These are phyloP conservation scores for Haliaeetus leucogaster DNA, from an alignment of 2,113 vertebrate species.

Conservation along the genomic window DNA sequence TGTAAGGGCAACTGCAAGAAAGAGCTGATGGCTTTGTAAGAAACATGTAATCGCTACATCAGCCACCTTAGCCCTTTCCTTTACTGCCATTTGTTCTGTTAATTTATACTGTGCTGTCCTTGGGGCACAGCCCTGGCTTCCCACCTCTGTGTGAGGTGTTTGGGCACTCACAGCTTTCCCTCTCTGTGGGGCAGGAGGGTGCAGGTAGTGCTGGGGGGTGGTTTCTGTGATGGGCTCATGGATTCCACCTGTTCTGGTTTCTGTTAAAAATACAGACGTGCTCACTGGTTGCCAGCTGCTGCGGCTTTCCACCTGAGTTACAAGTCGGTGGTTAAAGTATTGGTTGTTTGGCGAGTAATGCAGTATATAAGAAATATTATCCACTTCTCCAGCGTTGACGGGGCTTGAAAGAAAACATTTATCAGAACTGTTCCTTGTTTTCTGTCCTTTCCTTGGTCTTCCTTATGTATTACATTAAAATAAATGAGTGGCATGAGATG, in stretches of 20 bases:
- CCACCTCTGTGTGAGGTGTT: accelerated
- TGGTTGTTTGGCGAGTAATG: background rate
- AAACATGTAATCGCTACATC: accelerated
- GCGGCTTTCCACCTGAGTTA: background rate
- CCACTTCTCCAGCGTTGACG: background rate
- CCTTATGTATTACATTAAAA: background rate
- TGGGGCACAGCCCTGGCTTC: accelerated
- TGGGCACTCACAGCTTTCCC: accelerated
- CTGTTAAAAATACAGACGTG: background rate
- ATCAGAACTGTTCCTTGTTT: background rate
- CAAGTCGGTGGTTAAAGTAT: too few species aligned
- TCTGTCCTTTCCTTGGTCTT: background rate
- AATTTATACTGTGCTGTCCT: accelerated
- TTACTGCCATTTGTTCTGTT: accelerated
- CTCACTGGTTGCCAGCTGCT: background rate
- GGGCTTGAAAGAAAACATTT: background rate
- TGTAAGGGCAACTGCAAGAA: background rate
- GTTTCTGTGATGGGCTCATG: background rate
- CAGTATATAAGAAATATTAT: background rate
- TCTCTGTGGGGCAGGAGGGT: background rate
- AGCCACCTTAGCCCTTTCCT: background rate
- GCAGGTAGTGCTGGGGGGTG: background rate
- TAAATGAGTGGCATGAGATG: background rate
- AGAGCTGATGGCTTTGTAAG: background rate
- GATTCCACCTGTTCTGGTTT: background rate